Conservation (phyloP, 1,140 invertebrate genomes). For the Nasonia vitripennis region DNA sequence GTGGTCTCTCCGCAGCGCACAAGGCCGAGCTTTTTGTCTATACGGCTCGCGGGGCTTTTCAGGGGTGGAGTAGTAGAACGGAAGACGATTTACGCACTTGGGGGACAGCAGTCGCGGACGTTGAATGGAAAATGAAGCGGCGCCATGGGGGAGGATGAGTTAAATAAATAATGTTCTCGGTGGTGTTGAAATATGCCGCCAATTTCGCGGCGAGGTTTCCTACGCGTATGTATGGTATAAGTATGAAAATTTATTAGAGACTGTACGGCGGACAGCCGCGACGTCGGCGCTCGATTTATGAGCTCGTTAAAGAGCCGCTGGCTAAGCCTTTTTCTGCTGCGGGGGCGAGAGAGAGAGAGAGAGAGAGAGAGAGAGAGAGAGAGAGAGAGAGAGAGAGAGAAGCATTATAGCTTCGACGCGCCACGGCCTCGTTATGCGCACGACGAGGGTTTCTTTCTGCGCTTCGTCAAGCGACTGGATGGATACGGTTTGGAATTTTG, state of each 20-base stretch:
- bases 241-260: constrained; percentile 15
- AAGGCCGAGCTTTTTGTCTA: not conserved
- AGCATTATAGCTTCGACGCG: not conserved
- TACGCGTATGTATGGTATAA: not conserved
- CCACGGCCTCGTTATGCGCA: not conserved
- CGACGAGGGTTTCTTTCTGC: not conserved
- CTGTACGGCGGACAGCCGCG: not conserved
- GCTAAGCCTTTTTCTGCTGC: not conserved
- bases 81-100: not conserved
- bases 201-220: constrained; percentile 5
- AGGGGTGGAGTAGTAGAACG: not conserved
- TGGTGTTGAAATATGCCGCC: constrained; percentile 22
- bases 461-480: not conserved
- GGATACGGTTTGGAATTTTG: not conserved
- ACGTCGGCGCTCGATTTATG: constrained; percentile 1
- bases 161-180: not conserved
- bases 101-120: too few relatives aligned
- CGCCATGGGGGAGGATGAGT: too few relatives aligned
- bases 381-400: not conserved
- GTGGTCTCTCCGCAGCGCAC: too few relatives aligned
- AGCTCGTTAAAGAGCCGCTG: constrained; percentile 23
- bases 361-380: not conserved
- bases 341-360: too few relatives aligned
- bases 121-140: constrained; percentile 52
- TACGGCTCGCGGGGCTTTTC: not conserved